Evolutionary conservation across 2,113 vertebrate genomes (phyloP), one percentile per base, ranked within the genome.

Genomic region (Ameiurus melas): DNA sequence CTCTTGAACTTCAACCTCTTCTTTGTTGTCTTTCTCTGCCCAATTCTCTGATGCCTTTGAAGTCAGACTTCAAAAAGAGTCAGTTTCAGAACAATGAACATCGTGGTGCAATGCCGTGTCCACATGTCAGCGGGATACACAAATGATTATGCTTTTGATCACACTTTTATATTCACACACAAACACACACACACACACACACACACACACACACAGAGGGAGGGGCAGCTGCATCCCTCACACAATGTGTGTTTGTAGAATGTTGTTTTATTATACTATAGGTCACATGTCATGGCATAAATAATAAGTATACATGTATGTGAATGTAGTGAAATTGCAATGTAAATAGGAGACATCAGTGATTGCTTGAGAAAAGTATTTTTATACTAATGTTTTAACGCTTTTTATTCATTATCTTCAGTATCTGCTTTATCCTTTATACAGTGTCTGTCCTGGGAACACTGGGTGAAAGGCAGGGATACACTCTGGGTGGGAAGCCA

Each of bases 51-150:
- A 81, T 80, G 33, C 91, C 94, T 95, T 95, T 94, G 93, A 95
- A 93, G 93, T 92, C 84, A 93, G 93, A 95, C 92, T 94, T 93
- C 92, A 93, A 93, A 93, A 92, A 91, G 91, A 93, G 92, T 91
- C 89, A 93, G 88, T 92, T 93, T 90, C 92, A 92, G 92, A 92
- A 93, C 93, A 93, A 94, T 94, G 93, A 94, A 92, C 9, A 39
- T 90, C 91, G 92, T 47, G 7, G 43, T 47, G 43, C 43, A 13
- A 19, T 33, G 3, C 90, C 91, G 90, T 90, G 60, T 89, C 87
- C 89, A 71, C 22, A 57, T 89, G 85, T 60, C 85, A 64, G 87
- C 91, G 82, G 91, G 55, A 47, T 80, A 80, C 58, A 66, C 73
- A 79, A 20, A 25, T 75, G 19, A 71, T 33, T 75, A 55, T 84